Base-by-base conservation (phyloP, 2,113 vertebrate genomes). In the Plectropomus leopardus region DNA sequence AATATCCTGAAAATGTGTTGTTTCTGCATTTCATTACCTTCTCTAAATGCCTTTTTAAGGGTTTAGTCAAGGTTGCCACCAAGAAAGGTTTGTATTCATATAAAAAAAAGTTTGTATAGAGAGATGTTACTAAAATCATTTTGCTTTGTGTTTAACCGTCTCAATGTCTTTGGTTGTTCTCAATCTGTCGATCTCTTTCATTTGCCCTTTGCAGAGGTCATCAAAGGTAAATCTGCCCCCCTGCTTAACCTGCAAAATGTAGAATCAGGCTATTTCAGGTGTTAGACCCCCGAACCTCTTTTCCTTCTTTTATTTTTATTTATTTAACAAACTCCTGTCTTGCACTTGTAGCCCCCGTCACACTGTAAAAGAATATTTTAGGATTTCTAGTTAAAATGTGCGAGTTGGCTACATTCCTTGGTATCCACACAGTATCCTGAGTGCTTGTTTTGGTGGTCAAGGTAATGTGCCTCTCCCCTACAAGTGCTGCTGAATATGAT, bases 381-480 rank as follows among this genome's bases (percentile, higher is more conserved):
- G 59, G 47, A 34, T 40, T 3, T 61, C 1, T 28, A 54, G 87
- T 58, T 65, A 61, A 47, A 68, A 67, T 73, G 75, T 88, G 78
- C 85, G 89, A 88, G 86, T 84, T 93, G 94, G 94, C 93, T 94
- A 93, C 94, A 95, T 95, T 94, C 92, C 94, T 92, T 91, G 87
- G 90, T 91, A 84, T 82, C 91, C 89, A 89, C 78, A 86, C 59
- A 86, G 82, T 92, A 92, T 91, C 90, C 89, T 80, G 86, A 93
- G 82, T 92, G 93, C 89, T 87, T 90, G 93, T 93, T 86, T 91
- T 91, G 92, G 91, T 93, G 89, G 85, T 88, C 88, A 88, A 93
- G 86, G 86, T 89, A 91, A 89, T 90, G 87, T 87, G 73, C 77
- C 81, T 73, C 72, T 82, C 67, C 81, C 67, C 80, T 40, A 76